phyloP scores from a whole-genome alignment of 2,797 vertebrate species.

The Vireo griseus region DNA sequence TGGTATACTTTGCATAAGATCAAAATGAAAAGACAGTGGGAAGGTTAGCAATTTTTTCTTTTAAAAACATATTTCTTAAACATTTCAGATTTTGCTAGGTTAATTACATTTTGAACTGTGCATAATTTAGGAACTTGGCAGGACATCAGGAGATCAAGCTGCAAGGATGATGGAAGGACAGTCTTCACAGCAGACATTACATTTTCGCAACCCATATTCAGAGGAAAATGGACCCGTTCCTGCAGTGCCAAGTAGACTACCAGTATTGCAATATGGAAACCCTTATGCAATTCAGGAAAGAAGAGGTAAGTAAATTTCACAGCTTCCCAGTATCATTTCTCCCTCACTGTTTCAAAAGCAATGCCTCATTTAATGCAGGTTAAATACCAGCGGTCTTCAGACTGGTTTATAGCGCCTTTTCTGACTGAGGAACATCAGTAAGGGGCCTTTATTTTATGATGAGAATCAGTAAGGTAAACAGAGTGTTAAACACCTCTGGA shows the following conservation, averaged over 20 bases:
- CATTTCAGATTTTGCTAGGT: background rate
- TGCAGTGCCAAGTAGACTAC: constrained; percentile 80
- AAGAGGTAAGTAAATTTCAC: constrained; percentile 72
- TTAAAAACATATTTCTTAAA: background rate
- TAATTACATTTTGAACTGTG: constrained; percentile 4
- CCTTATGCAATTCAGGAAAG: constrained; percentile 83
- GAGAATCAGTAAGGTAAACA: background rate
- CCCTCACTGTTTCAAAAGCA: background rate
- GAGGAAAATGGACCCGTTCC: constrained; percentile 82
- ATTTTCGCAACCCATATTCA: constrained; percentile 81
- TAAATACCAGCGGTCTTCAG: background rate
- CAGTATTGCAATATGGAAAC: constrained; percentile 90
- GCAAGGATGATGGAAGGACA: constrained; percentile 76
- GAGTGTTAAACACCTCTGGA: background rate
- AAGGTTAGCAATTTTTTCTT: background rate
- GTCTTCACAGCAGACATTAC: constrained; percentile 73
- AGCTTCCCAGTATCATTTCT: background rate
- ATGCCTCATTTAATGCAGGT: background rate
- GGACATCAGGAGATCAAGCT: constrained; percentile 71
- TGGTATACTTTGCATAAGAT: background rate
- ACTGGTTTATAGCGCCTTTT: background rate
- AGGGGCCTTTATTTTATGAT: background rate
- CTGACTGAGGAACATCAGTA: background rate
- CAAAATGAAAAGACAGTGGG: background rate
- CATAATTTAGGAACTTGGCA: constrained; percentile 80